Conservation (phyloP, 2,113 vertebrate genomes). For the Forbesichthys agassizii region DNA sequence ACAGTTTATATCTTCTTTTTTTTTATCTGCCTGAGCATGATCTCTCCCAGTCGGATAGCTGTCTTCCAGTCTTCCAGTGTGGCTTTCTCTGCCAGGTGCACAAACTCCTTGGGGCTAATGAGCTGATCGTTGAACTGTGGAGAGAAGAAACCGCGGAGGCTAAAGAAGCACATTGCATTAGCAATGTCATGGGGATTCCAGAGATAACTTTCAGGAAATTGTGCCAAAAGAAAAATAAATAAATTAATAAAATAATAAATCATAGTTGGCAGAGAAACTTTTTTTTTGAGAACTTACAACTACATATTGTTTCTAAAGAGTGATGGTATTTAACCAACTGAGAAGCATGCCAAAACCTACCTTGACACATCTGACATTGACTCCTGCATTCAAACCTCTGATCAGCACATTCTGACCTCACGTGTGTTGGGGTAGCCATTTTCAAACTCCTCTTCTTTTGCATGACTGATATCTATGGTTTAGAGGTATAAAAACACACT, state of each 20-base stretch:
- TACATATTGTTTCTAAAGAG: background rate
- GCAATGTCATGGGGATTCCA: background rate
- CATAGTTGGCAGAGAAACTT: background rate
- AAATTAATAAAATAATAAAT: background rate
- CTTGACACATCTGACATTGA: slow-evolving; percentile 94
- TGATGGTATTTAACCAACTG: background rate
- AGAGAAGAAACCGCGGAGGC: slow-evolving; percentile 21
- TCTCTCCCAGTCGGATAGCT: slow-evolving; percentile 92
- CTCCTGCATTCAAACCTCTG: slow-evolving; percentile 94
- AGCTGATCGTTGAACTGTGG: slow-evolving; percentile 90
- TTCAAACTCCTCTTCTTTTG: slow-evolving; percentile 84
- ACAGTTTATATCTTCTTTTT: no score
- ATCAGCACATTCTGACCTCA: slow-evolving; percentile 81
- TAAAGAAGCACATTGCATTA: background rate
- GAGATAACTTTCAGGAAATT: no score
- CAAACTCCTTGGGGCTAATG: slow-evolving; percentile 96
- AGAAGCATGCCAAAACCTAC: slow-evolving; percentile 58
- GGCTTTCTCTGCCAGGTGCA: slow-evolving; percentile 92
- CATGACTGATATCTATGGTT: slow-evolving; percentile 76
- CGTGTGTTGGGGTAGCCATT: slow-evolving; percentile 95
- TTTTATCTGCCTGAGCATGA: slow-evolving; percentile 88
- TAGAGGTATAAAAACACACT: background rate
- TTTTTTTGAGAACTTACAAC: background rate
- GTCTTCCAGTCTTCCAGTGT: slow-evolving; percentile 97
- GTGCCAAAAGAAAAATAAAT: no score